Conservation (phyloP, 23 tunicate species). For the Aplidium turbinatum region DNA sequence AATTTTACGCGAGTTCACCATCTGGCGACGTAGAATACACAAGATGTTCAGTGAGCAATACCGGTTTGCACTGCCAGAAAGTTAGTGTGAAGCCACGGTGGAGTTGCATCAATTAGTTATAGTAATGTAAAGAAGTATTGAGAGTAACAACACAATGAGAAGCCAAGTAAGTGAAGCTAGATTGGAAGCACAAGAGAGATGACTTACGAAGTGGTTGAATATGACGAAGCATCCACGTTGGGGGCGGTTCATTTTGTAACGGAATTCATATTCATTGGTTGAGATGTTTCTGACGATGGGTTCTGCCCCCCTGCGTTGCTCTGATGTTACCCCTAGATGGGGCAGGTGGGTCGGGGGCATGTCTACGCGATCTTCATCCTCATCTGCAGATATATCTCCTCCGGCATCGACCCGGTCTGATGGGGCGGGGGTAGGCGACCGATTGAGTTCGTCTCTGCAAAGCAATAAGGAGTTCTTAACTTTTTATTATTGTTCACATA, state of each 20-base stretch:
- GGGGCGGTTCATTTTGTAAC: conserved; percentile 27
- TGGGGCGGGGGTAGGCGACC: too few species aligned
- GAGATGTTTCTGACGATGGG: background rate
- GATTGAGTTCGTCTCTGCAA: too few species aligned
- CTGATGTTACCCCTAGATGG: too few species aligned
- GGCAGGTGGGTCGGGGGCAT: background rate
- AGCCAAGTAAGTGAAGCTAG: background rate
- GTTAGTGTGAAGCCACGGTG: too few species aligned
- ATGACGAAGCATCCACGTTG: conserved; percentile 53
- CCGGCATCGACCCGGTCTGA: background rate
- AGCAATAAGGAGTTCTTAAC: too few species aligned
- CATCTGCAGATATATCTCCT: background rate
- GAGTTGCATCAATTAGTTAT: background rate
- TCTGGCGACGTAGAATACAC: too few species aligned
- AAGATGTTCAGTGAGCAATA: too few species aligned
- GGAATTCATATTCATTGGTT: conserved; percentile 14
- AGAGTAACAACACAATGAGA: background rate
- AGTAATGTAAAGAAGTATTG: background rate
- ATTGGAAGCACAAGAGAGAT: background rate
- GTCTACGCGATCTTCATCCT: background rate
- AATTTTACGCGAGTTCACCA: too few species aligned
- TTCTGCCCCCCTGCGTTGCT: too few species aligned
- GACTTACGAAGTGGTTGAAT: conserved; percentile 34
- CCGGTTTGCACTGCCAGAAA: too few species aligned
- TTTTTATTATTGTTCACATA: too few species aligned